phyloP scores from a whole-genome alignment of 53 echinoderm and acorn worm species.

The Crossaster papposus region DNA sequence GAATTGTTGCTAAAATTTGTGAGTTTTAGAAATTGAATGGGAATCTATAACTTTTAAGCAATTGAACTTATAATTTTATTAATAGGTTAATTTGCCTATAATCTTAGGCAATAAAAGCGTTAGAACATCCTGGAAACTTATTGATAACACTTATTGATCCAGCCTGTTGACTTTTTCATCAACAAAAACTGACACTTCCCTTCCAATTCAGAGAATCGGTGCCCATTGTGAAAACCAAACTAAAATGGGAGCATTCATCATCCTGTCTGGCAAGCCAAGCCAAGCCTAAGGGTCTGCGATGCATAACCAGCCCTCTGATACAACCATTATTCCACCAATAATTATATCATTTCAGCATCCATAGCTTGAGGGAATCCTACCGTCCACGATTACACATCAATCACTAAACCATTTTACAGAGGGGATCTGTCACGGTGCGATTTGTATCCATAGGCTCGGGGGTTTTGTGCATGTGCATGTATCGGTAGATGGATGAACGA shows the following conservation, averaged over 20 bases:
- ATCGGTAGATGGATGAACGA: neutral
- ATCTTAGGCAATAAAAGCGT: no score
- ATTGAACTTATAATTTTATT: no score
- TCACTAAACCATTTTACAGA: slow-evolving; percentile 56
- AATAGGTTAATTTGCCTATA: no score
- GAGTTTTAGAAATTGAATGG: no score
- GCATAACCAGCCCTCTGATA: neutral
- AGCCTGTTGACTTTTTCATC: neutral
- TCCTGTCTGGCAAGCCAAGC: slow-evolving; percentile 3
- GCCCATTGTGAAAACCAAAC: neutral
- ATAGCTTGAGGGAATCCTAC: slow-evolving; percentile 33
- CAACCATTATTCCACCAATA: slow-evolving; percentile 37
- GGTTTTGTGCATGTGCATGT: neutral
- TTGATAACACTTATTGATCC: neutral
- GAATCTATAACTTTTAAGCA: no score
- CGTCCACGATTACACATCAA: slow-evolving; percentile 54
- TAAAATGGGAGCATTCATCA: slow-evolving; percentile 27
- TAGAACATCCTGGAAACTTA: no score
- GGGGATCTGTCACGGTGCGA: slow-evolving; percentile 14
- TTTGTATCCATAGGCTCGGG: slow-evolving; percentile 13
- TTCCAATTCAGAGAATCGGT: neutral
- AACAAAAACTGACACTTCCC: neutral
- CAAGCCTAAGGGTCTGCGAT: neutral
- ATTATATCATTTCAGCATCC: slow-evolving; percentile 57
- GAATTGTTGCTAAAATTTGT: no score